These are phyloP conservation scores for Cistogaster globosa DNA, from an alignment of 2,888 invertebrate species.

Conservation along the genomic window DNA sequence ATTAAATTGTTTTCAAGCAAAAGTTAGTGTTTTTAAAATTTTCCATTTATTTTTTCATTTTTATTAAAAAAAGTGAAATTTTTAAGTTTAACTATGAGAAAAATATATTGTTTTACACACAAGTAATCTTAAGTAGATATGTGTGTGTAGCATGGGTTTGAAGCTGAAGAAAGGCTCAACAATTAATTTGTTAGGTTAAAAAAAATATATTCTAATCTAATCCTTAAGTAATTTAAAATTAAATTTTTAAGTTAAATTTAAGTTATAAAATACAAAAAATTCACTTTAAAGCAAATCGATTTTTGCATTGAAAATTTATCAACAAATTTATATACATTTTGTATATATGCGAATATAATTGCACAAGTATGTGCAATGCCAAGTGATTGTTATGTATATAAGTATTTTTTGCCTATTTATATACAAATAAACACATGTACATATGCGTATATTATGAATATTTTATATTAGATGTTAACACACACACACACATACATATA, in stretches of 20 bases:
- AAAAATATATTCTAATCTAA: not conserved
- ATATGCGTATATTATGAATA: not conserved
- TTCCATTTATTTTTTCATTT: not conserved
- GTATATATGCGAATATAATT: constrained; percentile 21
- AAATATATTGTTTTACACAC: not conserved
- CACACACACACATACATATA: no score
- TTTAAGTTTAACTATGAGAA: constrained; percentile 34
- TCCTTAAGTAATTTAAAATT: not conserved
- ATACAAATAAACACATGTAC: not conserved
- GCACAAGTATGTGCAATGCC: not conserved
- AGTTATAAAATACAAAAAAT: not conserved
- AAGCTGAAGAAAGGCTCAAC: not conserved
- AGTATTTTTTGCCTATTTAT: not conserved
- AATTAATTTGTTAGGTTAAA: not conserved
- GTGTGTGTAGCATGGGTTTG: constrained; percentile 21
- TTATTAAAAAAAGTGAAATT: constrained; percentile 37
- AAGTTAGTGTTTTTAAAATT: constrained; percentile 25
- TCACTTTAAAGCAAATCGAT: constrained; percentile 62
- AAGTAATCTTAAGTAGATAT: constrained; percentile 23
- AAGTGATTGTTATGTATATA: not conserved
- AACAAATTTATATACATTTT: constrained; percentile 2
- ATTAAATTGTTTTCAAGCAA: constrained; percentile 1
- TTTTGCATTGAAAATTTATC: constrained; percentile 38
- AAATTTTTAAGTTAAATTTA: not conserved
- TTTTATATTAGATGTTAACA: no score